Evolutionary conservation across 1,140 invertebrate species (phyloP), one percentile per base, ranked within the genome.

Genomic region (Atta colombica): DNA sequence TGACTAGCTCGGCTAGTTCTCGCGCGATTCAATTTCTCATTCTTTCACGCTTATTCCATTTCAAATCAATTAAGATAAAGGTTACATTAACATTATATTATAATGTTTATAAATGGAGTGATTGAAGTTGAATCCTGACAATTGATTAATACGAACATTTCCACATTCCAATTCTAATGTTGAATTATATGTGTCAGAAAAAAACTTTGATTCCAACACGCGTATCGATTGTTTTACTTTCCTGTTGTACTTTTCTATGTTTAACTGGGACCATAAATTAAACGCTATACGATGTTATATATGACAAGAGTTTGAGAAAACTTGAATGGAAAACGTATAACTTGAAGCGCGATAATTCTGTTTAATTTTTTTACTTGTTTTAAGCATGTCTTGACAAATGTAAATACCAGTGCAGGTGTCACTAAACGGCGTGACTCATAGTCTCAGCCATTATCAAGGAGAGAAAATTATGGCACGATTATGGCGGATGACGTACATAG

Each of bases 381-480:
- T 51, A 14, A 51, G 21, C 45, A 18, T n/a, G 12, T 2, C 49
- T 39, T 18, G 77, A 3, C 14, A 4, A 69, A 80, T 68, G 39
- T 55, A 80, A 80, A 80, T 80, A 21, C 39, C 18, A 16, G 63
- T 25, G 28, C 49, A 68, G 45, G 61, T 80, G 77, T 80, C 77
- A 80, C 49, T 55, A 63, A 68, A 80, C 77, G 45, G 21, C 14
- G 39, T 68, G 77, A 78, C 77, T 78, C 77, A 53, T 18, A 68
- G 45, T 68, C 28, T 2, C 61, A 69, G 28, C n/a, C 63, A 68
- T 80, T 55, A 35, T 35, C 28, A 25, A 53, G 21, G 12, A 49
- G 25, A 65, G 75, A 65, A 39, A 80, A 39, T 80, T 35, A 63
- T 65, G 39, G 60, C n/a, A 65, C 12, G 75, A 66, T 65, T 51